Base-by-base conservation (phyloP, 2,888 invertebrate genomes). In the Torymus tubicola region DNA sequence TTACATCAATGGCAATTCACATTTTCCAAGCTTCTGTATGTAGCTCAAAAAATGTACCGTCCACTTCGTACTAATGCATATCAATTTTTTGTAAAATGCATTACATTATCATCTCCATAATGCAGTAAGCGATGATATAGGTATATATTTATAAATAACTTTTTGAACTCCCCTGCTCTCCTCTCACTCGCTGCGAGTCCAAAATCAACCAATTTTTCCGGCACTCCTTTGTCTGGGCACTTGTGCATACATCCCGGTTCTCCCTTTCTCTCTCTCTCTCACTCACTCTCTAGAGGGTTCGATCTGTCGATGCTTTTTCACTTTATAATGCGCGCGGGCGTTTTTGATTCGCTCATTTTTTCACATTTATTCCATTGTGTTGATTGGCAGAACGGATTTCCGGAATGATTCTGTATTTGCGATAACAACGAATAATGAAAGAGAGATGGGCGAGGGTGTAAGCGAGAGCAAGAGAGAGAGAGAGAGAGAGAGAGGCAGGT, bases 341-440 rank as follows among this genome's bases (percentile, higher is more conserved):
- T 79, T 79, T 79, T 80, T 80, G 64, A 82, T 77, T 79, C 71
- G 50, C 76, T 78, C 76, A 74, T 82, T 82, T 79, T 80, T 79
- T 73, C 65, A 60, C 73, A 73, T 76, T 82, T 79, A 79, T 82
- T 77, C 82, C 73, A 82, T 77, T 80, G 80, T 69, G 82, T 81
- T 81, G 82, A 75, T 77, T 76, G 80, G 70, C 64, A 72, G 68
- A 74, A 74, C 65, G 77, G 79, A 60, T 85, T 84, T 84, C 75
- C 81, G 68, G 81, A 78, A 81, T 84, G 80, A 84, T 84, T 82
- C 73, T 77, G 74, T 70, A 82, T 77, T 80, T 74, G 77, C 77
- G 77, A 82, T 82, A 82, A 80, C 82, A 82, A 77, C 81, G 74
- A 79, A 79, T 79, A 79, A 79, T 76, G 75, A 81, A 82, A 77